Base-by-base conservation (phyloP, 2,888 invertebrate genomes). In the Nomada lathburiana region DNA sequence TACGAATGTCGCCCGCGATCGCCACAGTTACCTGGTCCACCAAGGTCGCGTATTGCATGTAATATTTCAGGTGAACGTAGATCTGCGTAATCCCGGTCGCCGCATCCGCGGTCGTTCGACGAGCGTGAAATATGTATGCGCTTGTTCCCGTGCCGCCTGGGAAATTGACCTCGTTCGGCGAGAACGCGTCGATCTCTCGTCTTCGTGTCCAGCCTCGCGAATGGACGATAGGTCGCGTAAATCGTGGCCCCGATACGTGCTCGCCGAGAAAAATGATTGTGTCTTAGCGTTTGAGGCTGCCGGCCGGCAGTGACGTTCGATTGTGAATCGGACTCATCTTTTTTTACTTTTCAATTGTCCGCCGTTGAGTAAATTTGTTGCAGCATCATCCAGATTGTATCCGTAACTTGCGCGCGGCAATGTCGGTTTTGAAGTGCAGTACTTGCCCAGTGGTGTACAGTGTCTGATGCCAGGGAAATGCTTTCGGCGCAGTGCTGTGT, bases 61-160 rank as follows among this genome's bases (percentile, higher is more conserved):
- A 64, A 86, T 69, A 62, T 81, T 81, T 68, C 86, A 76, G 74
- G 62, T 73, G 84, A 86, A 86, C 26, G 81, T 68, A 65, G 81
- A 73, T 79, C 74, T 72, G 75, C 53, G 81, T 75, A 80, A 85
- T 80, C 80, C 52, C 60, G 68, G 50, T 42, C 44, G 47, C 26
- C 59, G 60, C 47, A 50, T 64, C 70, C 74, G 57, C 80, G 75
- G 29, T 76, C 69, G 71, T 55, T 62, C 67, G 47, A n/a, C 50
- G 44, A 52, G 53, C 53, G 23, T 20, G 42, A 42, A 75, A 80
- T 70, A 81, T 1, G 65, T 74, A 81, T 52, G 65, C 74, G 65
- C 69, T 13, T 64, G 74, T 74, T 50, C 65, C 65, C 69, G 64
- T 64, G 26, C 59, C 60, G 63, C 26, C 29, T 64, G 65, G 79